phyloP scores from a whole-genome alignment of 2,888 invertebrate species.

The Scrobipalpa atriplicella region DNA sequence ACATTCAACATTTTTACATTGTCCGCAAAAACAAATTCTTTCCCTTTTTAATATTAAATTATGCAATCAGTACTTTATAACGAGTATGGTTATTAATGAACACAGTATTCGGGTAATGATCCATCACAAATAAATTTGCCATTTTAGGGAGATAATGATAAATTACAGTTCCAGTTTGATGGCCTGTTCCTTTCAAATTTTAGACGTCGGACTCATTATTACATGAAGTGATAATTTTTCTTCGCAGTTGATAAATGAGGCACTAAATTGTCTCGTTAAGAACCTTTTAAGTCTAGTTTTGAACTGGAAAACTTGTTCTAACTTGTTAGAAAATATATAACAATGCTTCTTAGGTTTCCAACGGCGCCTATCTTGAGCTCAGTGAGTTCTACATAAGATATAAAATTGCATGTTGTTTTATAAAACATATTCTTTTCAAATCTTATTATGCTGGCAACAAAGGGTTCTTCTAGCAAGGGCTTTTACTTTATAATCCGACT shows the following conservation, averaged over 20 bases:
- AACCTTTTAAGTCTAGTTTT: background rate
- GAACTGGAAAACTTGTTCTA: background rate
- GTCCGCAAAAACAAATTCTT: background rate
- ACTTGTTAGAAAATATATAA: background rate
- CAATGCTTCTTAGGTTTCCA: conserved; percentile 11
- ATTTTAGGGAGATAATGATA: conserved; percentile 36
- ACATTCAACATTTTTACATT: background rate
- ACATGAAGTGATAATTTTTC: conserved; percentile 10
- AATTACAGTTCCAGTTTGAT: conserved; percentile 28
- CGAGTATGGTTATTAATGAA: background rate
- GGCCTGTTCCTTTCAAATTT: conserved; percentile 27
- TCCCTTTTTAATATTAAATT: conserved; percentile 1
- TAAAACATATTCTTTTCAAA: conserved; percentile 10
- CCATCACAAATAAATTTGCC: conserved; percentile 32
- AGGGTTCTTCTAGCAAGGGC: background rate
- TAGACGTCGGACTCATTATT: conserved; percentile 32
- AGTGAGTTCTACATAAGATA: background rate
- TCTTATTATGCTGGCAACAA: conserved; percentile 8
- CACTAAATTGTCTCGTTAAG: background rate
- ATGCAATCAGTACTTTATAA: background rate
- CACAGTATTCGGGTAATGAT: background rate
- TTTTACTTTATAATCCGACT: conserved; percentile 4
- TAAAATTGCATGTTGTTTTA: conserved; percentile 22
- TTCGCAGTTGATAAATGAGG: background rate
- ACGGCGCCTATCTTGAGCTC: background rate